Evolutionary conservation across 53 echinoderm and acorn worm genomes (phyloP).

Genomic region (Arbacia lixula): DNA sequence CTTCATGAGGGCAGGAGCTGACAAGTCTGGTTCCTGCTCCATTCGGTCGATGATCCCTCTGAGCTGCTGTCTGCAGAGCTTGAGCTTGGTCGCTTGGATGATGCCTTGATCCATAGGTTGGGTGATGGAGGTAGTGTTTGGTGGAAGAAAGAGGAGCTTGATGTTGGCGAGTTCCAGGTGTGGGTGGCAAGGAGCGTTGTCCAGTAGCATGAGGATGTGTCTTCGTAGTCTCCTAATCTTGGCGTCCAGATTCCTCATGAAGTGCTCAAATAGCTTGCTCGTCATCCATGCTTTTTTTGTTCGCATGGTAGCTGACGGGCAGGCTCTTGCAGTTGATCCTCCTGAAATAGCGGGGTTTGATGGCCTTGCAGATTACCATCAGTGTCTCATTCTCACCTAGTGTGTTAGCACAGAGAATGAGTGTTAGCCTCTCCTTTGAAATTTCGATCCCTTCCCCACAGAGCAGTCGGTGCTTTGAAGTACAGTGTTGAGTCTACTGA

Average conservation of each 20-base stretch:
- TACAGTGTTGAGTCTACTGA: slow-evolving; percentile 46
- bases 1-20: slow-evolving; percentile 37
- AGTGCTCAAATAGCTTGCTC: slow-evolving; percentile 32
- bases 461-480: slow-evolving; percentile 37
- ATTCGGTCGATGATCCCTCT: slow-evolving; percentile 2
- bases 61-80: slow-evolving; percentile 45
- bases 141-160: slow-evolving; percentile 51
- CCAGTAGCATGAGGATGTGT: slow-evolving; percentile 38
- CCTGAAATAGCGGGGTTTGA: slow-evolving; percentile 53
- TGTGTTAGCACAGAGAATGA: slow-evolving; percentile 58
- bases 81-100: slow-evolving; percentile 51
- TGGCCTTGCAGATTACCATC: slow-evolving; percentile 26
- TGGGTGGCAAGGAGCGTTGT: slow-evolving; percentile 42
- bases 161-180: slow-evolving; percentile 34
- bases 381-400: slow-evolving; percentile 45
- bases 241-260: slow-evolving; percentile 18
- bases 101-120: slow-evolving; percentile 70
- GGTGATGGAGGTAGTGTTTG: slow-evolving; percentile 45
- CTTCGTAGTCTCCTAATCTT: slow-evolving; percentile 8
- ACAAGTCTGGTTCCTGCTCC: slow-evolving; percentile 16
- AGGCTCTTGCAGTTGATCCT: slow-evolving; percentile 19
- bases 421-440: slow-evolving; percentile 54
- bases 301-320: slow-evolving; percentile 19
- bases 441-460: slow-evolving; percentile 58
- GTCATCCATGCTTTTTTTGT: slow-evolving; percentile 62